phyloP scores from a whole-genome alignment of 2,113 vertebrate genomes.

The Progne subis region DNA sequence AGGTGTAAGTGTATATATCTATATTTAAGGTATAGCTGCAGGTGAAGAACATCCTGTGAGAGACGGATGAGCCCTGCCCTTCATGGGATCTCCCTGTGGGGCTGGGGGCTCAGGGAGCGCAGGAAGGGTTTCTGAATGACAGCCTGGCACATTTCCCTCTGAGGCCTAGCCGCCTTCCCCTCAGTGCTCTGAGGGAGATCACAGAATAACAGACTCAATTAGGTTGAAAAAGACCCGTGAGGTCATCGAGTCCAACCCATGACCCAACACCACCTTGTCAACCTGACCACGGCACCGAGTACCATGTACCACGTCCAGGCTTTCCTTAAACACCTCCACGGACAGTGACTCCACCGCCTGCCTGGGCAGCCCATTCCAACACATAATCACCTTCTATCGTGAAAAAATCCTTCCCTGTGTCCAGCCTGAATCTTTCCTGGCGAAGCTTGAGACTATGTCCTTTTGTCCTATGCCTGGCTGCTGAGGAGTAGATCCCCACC shows the following conservation, averaged over 20 bases:
- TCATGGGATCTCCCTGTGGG: rapidly evolving
- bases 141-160: neutral
- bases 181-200: neutral
- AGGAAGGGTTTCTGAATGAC: neutral
- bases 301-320: rapidly evolving
- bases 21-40: no score
- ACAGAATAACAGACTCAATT: neutral
- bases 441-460: neutral
- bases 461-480: neutral
- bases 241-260: neutral
- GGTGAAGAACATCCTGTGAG: neutral
- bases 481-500: neutral
- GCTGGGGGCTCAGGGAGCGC: rapidly evolving
- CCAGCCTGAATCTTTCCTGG: neutral
- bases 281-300: no score
- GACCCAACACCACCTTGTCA: neutral
- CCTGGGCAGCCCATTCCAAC: neutral
- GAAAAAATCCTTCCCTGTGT: neutral
- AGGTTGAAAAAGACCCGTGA: neutral
- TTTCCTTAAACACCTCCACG: neutral
- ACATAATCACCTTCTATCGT: rapidly evolving
- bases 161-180: neutral
- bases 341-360: no score
- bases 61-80: neutral
- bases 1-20: no score